Percentiles rank a stretch among this genome's conserved stretches.
phyloP scores from a whole-genome alignment of 1,140 invertebrate genomes.

The Cyphomyrmex costatus region DNA sequence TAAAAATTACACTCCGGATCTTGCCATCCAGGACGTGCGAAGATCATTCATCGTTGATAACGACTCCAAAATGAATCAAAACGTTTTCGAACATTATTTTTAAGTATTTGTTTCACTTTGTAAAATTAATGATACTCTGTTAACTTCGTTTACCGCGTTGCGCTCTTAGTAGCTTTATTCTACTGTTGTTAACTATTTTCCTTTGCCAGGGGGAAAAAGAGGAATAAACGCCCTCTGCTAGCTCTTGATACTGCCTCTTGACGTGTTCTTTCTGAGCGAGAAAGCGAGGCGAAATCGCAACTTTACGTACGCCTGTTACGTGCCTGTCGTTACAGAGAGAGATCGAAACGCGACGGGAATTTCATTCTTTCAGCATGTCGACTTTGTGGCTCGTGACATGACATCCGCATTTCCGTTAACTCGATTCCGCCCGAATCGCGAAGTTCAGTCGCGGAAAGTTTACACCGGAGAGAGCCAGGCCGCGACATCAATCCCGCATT shows the following conservation, averaged over 20 bases:
- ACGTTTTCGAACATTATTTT: too few species aligned
- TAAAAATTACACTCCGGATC: too few species aligned
- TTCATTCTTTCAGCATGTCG: constrained; percentile 27
- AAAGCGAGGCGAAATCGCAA: not conserved
- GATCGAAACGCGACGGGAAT: constrained; percentile 27
- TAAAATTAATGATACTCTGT: too few species aligned
- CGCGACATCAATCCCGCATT: constrained; percentile 54
- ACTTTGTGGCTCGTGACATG: constrained; percentile 27
- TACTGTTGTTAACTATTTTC: too few species aligned
- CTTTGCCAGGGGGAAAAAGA: too few species aligned
- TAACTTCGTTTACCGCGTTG: too few species aligned
- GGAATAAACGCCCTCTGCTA: too few species aligned
- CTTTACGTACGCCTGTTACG: not conserved
- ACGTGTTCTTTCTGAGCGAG: not conserved
- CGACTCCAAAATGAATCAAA: too few species aligned
- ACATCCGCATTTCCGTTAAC: constrained; percentile 48
- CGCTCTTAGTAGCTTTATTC: too few species aligned
- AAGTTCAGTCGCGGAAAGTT: constrained; percentile 52
- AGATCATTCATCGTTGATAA: too few species aligned
- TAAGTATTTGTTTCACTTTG: too few species aligned
- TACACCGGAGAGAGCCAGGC: not conserved
- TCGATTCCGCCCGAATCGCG: constrained; percentile 44
- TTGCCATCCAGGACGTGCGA: too few species aligned
- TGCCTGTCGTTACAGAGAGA: not conserved
- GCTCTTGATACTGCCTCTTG: not conserved